phyloP scores from a whole-genome alignment of 2,797 vertebrate species.

The Falco peregrinus region DNA sequence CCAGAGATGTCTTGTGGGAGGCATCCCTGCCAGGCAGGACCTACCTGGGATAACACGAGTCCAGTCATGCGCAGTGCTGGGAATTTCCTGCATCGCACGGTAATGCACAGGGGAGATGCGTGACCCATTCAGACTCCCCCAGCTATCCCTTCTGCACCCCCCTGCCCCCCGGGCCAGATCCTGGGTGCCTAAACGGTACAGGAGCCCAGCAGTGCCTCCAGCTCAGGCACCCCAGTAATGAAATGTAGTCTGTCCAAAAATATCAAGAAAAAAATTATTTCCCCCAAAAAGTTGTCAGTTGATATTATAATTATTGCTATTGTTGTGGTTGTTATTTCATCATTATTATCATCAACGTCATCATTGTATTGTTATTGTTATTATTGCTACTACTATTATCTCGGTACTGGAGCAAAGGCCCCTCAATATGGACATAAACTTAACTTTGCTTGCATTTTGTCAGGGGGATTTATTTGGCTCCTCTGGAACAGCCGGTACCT shows the following conservation, averaged over 20 bases:
- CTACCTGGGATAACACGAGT: not conserved
- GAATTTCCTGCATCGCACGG: not conserved
- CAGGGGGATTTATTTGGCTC: not conserved
- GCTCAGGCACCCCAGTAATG: not conserved
- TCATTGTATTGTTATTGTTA: not conserved
- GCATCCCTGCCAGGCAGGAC: not conserved
- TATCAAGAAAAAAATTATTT: not conserved
- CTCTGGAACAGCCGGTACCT: not conserved
- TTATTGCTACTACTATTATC: not conserved
- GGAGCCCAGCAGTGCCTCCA: fast-evolving
- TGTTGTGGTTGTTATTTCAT: not conserved
- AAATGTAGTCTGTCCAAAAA: not conserved
- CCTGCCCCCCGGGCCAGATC: fast-evolving
- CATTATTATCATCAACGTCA: too few species aligned
- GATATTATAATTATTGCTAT: not conserved
- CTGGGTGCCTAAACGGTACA: not conserved
- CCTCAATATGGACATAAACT: not conserved
- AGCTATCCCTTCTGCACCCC: not conserved
- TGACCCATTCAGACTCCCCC: not conserved
- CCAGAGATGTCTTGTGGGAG: not conserved
- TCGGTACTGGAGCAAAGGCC: not conserved
- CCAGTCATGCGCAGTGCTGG: fast-evolving
- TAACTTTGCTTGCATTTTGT: not conserved
- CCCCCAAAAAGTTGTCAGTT: not conserved
- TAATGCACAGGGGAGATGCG: fast-evolving